Percentiles rank a stretch among this genome's conserved stretches.
Evolutionary conservation across 2,888 invertebrate genomes (phyloP).

Genomic region (Microplitis manilae): DNA sequence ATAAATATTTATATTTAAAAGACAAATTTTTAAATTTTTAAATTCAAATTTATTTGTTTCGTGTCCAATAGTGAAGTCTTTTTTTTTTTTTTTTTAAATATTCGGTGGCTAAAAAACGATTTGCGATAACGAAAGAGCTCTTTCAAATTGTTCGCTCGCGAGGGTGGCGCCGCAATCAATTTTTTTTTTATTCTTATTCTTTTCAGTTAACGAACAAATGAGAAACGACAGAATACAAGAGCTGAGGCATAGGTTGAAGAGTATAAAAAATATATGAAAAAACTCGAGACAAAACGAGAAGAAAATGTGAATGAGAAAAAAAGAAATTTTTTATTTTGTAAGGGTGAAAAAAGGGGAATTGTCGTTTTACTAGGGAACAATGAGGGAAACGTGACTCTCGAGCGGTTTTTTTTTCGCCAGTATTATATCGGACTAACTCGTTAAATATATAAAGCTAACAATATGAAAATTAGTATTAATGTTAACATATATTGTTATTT

Average conservation of each 20-base stretch:
- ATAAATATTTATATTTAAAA: too few relatives aligned
- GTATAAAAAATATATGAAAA: background rate
- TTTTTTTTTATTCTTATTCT: background rate
- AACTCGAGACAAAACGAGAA: conserved; percentile 19
- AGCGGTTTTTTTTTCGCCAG: background rate
- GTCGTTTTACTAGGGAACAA: conserved; percentile 26
- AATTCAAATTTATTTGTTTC: too few relatives aligned
- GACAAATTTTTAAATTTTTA: too few relatives aligned
- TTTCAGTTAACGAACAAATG: background rate
- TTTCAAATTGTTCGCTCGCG: background rate
- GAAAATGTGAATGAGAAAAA: conserved; percentile 12
- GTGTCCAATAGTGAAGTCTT: too few relatives aligned
- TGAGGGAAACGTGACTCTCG: conserved; percentile 16
- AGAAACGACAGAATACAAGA: background rate
- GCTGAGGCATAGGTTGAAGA: conserved; percentile 17
- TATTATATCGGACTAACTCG: conserved; percentile 7
- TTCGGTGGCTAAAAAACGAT: background rate
- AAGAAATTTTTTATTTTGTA: background rate
- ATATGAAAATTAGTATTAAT: background rate
- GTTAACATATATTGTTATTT: background rate
- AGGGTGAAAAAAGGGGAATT: conserved; percentile 21
- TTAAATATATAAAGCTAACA: background rate
- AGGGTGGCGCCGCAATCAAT: background rate
- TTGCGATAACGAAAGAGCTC: background rate
- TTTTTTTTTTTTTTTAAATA: too few relatives aligned